Conservation (phyloP, 2,113 vertebrate species). For the Pterocles burchelli region DNA sequence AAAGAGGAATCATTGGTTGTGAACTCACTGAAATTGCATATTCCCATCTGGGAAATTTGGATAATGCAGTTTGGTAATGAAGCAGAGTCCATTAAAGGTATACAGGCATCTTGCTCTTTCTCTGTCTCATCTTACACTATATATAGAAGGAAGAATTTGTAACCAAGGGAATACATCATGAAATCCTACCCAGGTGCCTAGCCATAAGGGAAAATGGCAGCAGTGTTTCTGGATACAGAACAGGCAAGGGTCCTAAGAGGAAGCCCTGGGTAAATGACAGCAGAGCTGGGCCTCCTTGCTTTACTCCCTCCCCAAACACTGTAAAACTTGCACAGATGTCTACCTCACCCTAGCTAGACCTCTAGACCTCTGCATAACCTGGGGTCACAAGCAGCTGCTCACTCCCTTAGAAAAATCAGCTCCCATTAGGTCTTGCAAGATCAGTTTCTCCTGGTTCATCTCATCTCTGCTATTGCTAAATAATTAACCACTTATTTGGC, state of each 20-base stretch:
- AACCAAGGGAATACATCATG: neutral
- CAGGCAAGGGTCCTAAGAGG: neutral
- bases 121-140: neutral
- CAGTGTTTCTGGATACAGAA: neutral
- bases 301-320: neutral
- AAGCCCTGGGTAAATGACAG: neutral
- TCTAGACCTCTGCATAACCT: neutral
- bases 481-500: slow-evolving; percentile 35
- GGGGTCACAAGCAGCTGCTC: neutral
- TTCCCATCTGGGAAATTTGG: slow-evolving; percentile 26
- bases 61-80: slow-evolving; percentile 38
- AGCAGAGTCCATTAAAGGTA: neutral
- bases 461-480: slow-evolving; percentile 8
- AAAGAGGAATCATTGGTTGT: slow-evolving; percentile 45
- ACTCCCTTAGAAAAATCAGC: neutral
- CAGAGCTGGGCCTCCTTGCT: neutral
- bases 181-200: neutral
- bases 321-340: neutral
- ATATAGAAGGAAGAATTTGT: neutral
- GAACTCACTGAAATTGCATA: slow-evolving; percentile 41
- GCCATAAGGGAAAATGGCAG: neutral
- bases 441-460: neutral
- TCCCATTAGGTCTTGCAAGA: neutral
- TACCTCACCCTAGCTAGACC: neutral
- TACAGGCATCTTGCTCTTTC: neutral